These are phyloP conservation scores for Gari tellinella DNA, from an alignment of 2,888 invertebrate genomes.

Conservation along the genomic window DNA sequence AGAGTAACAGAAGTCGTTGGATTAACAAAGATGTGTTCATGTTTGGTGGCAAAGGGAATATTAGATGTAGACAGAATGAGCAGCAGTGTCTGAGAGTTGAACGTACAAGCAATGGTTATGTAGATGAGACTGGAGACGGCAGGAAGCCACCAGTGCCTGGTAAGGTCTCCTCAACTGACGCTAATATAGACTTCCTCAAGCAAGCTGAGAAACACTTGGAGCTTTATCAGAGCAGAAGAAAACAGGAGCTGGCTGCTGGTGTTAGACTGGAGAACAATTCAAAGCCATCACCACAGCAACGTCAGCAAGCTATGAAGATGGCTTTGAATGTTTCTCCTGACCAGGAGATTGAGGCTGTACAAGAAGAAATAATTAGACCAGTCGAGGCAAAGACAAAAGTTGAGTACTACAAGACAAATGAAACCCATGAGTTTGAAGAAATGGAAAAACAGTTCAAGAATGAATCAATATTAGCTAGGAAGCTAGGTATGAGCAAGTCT, in stretches of 20 bases:
- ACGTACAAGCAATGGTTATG: neutral
- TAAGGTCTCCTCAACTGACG: constrained; percentile 1
- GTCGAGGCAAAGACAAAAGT: neutral
- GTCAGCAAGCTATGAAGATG: constrained; percentile 3
- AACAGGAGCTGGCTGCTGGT: constrained; percentile 5
- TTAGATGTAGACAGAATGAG: neutral
- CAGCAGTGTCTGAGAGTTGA: neutral
- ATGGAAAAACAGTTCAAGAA: constrained; percentile 32
- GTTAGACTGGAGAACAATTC: constrained; percentile 18
- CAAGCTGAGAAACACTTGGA: constrained; percentile 41
- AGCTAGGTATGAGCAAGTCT: too few relatives aligned
- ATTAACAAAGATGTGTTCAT: constrained; percentile 36
- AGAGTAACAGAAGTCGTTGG: constrained; percentile 34
- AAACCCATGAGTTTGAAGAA: constrained; percentile 41
- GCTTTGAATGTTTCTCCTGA: neutral
- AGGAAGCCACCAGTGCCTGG: constrained; percentile 42
- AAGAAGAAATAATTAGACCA: constrained; percentile 13
- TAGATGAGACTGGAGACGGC: constrained; percentile 54
- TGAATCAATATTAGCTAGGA: constrained; percentile 10
- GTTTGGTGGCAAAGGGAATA: constrained; percentile 10
- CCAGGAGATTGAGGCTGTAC: constrained; percentile 3
- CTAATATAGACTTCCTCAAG: constrained; percentile 34
- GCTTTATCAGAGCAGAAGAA: constrained; percentile 19
- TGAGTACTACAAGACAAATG: constrained; percentile 20
- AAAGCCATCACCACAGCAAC: neutral